Base-by-base conservation (phyloP, 2,888 invertebrate genomes). In the Cacoxenus indagator region DNA sequence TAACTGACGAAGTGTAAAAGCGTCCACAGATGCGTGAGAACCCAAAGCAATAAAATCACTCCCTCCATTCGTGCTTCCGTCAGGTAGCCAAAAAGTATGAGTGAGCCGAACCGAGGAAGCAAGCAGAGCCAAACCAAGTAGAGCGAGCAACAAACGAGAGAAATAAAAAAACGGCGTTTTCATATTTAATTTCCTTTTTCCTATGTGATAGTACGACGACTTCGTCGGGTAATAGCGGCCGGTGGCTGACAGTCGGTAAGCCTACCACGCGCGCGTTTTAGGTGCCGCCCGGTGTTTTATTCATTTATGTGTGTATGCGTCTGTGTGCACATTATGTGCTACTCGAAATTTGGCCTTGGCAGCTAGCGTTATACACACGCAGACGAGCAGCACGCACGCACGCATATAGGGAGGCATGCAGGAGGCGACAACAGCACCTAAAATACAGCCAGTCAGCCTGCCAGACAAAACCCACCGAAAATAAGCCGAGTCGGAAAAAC, bases 121-220 rank as follows among this genome's bases (percentile, higher is more conserved):
- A 31, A 31, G 51, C 26, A 22, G 45, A 45, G 22, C 6, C 17
- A 31, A 27, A 48, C n/a, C 14, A 43, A 27, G 14, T 14, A 17
- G 51, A 64, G 64, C 46, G 27, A 24, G 22, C 11, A 22, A 8
- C 17, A 29, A 55, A 4, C n/a, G n/a, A 37, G 14, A 62, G 24
- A 14, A 62, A 43, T 9, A 61, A 61, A 24, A 61, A 65, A 59
- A 82, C 83, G 84, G 84, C 78, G 75, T 81, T 81, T 81, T 81
- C 82, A 79, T 78, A 82, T 82, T 84, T 80, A 78, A 83, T 83
- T 84, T 83, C 84, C 82, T 81, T 83, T 84, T 84, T 83, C 82
- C 82, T 83, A 77, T 82, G 76, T 83, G 75, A n/a, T n/a, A 64
- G 27, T 59, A 59, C n/a, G 37, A 11, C 26, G 14, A 57, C 26